Evolutionary conservation across 1,140 invertebrate genomes (phyloP).

Genomic region (Ips nitidus): DNA sequence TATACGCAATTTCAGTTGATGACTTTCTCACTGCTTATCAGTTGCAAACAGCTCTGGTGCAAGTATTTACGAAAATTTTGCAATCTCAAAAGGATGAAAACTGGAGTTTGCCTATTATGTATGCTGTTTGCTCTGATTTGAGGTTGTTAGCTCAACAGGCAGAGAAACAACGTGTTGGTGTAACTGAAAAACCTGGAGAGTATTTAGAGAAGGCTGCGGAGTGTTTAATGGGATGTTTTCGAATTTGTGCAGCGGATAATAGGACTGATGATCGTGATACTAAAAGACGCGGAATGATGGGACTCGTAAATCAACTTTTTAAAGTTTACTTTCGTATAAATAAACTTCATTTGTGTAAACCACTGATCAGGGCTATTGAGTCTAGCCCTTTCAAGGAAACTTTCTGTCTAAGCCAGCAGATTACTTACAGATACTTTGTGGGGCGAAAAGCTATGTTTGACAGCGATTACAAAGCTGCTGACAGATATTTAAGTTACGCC

Average conservation of each 20-base stretch:
- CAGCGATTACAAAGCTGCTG: conserved; percentile 90
- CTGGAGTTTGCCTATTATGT: conserved; percentile 92
- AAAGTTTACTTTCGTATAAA: conserved; percentile 98
- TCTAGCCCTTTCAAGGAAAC: conserved; percentile 85
- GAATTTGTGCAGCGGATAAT: conserved; percentile 95
- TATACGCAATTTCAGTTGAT: conserved; percentile 64
- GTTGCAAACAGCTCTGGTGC: conserved; percentile 75
- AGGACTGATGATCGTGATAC: conserved; percentile 84
- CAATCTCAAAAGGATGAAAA: conserved; percentile 93
- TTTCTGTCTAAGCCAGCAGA: conserved; percentile 84
- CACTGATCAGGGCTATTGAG: conserved; percentile 94
- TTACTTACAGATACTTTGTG: conserved; percentile 96
- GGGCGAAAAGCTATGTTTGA: conserved; percentile 98
- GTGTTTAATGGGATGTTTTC: conserved; percentile 89
- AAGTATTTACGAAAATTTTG: conserved; percentile 79
- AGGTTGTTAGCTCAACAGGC: conserved; percentile 75
- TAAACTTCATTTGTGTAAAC: conserved; percentile 95
- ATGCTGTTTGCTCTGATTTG: conserved; percentile 84
- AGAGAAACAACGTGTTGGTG: conserved; percentile 60
- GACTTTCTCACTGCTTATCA: conserved; percentile 77
- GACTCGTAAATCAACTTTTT: conserved; percentile 94
- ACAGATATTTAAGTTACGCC: conserved; percentile 89
- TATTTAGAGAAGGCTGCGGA: conserved; percentile 93
- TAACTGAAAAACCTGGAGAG: conserved; percentile 66
- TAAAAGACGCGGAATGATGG: conserved; percentile 94